Percentiles rank a stretch among this genome's conserved stretches.
phyloP scores from a whole-genome alignment of 2,888 invertebrate species.

The Endotricha flammealis region DNA sequence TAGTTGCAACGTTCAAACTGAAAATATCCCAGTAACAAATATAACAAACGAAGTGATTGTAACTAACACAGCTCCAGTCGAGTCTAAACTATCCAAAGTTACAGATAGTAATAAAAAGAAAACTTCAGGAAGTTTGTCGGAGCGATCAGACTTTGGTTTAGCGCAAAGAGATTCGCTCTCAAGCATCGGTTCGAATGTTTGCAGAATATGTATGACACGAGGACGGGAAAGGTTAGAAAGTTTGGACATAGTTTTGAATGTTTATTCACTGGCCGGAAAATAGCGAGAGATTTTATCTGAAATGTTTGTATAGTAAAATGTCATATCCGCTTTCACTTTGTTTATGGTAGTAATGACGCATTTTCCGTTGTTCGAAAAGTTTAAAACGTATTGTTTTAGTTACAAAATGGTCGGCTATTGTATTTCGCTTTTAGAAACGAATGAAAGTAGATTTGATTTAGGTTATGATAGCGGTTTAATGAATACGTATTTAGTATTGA shows the following conservation, averaged over 20 bases:
- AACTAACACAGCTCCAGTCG: conserved; percentile 29
- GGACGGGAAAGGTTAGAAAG: conserved; percentile 58
- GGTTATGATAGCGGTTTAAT: too few relatives aligned
- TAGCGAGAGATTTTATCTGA: conserved; percentile 17
- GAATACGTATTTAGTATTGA: too few relatives aligned
- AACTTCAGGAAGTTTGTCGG: conserved; percentile 46
- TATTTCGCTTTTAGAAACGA: too few relatives aligned
- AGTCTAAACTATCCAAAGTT: conserved; percentile 42
- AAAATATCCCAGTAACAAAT: conserved; percentile 22
- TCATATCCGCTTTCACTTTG: conserved; percentile 1
- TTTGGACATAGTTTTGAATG: conserved; percentile 13
- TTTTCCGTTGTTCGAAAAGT: too few relatives aligned
- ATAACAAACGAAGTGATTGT: conserved; percentile 46
- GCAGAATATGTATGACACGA: conserved; percentile 81
- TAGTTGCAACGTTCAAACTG: conserved; percentile 36
- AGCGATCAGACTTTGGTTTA: conserved; percentile 50
- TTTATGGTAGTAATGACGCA: too few relatives aligned
- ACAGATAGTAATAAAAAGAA: conserved; percentile 45
- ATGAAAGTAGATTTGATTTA: too few relatives aligned
- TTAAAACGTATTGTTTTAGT: too few relatives aligned
- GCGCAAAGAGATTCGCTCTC: conserved; percentile 61
- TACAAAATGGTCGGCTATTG: too few relatives aligned
- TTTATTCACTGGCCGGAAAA: conserved; percentile 23
- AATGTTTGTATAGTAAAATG: conserved; percentile 16
- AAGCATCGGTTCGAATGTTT: conserved; percentile 79